These are phyloP conservation scores for Cromileptes altivelis DNA, from an alignment of 2,113 vertebrate genomes.

Conservation along the genomic window DNA sequence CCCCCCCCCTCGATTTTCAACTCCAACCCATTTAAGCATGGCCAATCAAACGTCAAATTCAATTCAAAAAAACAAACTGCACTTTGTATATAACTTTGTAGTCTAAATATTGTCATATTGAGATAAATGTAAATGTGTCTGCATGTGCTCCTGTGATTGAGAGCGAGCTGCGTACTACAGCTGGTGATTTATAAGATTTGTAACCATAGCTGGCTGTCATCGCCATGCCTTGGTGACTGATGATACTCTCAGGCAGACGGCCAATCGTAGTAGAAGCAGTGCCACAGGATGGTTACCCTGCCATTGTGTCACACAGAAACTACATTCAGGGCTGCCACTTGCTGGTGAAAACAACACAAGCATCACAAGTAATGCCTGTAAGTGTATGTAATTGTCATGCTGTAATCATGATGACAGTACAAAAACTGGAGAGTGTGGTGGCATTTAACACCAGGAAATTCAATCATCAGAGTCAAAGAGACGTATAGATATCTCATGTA, in stretches of 20 bases:
- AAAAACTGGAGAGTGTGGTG: background rate
- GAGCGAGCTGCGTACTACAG: background rate
- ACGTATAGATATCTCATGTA: background rate
- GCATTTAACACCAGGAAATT: background rate
- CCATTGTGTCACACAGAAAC: constrained; percentile 19
- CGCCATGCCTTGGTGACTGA: constrained; percentile 24
- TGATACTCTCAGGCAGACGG: constrained; percentile 25
- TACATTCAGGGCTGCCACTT: background rate
- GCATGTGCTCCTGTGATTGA: constrained; percentile 9
- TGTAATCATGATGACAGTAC: background rate
- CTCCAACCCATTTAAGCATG: constrained; percentile 43
- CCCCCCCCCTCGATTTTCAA: background rate
- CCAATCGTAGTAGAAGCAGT: constrained; percentile 24
- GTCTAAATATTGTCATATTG: background rate
- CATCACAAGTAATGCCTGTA: background rate
- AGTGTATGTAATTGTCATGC: background rate
- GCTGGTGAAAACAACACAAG: constrained; percentile 24
- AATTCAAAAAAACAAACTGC: background rate
- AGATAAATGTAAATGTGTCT: constrained; percentile 20
- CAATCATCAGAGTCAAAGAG: background rate
- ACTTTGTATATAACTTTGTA: background rate
- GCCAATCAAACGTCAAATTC: constrained; percentile 16
- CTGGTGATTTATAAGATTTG: constrained; percentile 37
- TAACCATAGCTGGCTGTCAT: constrained; percentile 45
- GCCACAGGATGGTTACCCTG: background rate